Evolutionary conservation across 2,797 vertebrate species (phyloP).

Genomic region (Valencia hispanica): DNA sequence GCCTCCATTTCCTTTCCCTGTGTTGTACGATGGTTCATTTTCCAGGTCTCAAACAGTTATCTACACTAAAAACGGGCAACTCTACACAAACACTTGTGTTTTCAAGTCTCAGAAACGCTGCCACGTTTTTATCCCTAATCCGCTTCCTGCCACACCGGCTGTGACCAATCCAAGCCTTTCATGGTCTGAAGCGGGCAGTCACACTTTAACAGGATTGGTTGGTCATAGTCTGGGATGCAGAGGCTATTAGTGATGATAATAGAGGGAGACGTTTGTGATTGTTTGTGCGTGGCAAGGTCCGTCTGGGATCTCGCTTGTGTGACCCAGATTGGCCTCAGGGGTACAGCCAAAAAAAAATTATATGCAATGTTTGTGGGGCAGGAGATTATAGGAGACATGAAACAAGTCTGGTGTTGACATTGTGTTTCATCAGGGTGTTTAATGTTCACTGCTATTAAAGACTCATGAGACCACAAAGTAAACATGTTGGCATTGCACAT

Average conservation of each 20-base stretch:
- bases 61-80: slow-evolving; percentile 34
- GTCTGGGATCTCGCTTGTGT: slow-evolving; percentile 49
- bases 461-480: background rate
- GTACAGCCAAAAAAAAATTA: slow-evolving; percentile 46
- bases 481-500: background rate
- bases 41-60: slow-evolving; percentile 37
- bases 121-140: slow-evolving; percentile 74
- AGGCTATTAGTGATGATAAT: slow-evolving; percentile 66
- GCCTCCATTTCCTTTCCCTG: background rate
- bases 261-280: slow-evolving; percentile 56
- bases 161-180: slow-evolving; percentile 77
- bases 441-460: slow-evolving; percentile 6
- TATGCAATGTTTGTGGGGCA: slow-evolving; percentile 34
- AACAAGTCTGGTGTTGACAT: slow-evolving; percentile 47
- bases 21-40: slow-evolving; percentile 5
- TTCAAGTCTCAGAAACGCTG: slow-evolving; percentile 62
- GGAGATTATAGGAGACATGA: slow-evolving; percentile 53
- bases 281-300: slow-evolving; percentile 36
- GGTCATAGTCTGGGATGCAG: slow-evolving; percentile 53
- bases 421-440: slow-evolving; percentile 31
- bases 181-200: slow-evolving; percentile 69
- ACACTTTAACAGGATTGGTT: slow-evolving; percentile 78
- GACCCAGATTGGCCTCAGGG: slow-evolving; percentile 65
- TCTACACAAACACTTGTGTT: slow-evolving; percentile 34
- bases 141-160: slow-evolving; percentile 67